Evolutionary conservation across 2,888 invertebrate genomes (phyloP).

Genomic region (Drosophila colorata): DNA sequence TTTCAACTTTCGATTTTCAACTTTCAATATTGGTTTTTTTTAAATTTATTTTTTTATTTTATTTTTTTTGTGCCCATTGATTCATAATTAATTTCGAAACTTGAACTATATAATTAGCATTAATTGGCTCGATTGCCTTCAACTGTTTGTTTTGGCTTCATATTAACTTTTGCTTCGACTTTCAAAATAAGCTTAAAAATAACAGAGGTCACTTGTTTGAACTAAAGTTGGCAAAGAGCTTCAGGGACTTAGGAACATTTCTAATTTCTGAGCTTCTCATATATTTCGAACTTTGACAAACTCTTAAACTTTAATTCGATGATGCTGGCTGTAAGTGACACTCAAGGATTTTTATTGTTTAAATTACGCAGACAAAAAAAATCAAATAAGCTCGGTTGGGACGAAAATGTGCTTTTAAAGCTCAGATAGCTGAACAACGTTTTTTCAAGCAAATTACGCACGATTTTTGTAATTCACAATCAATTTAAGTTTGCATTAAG

Average conservation of each 20-base stretch:
- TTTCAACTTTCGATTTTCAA: background rate
- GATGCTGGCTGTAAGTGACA: background rate
- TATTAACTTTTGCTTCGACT: constrained; percentile 5
- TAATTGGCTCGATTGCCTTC: constrained; percentile 35
- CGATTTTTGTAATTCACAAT: too few species aligned
- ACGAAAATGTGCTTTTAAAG: background rate
- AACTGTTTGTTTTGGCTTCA: constrained; percentile 1
- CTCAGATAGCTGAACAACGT: background rate
- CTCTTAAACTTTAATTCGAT: constrained; percentile 1
- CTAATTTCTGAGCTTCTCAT: background rate
- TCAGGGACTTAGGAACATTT: constrained; percentile 3
- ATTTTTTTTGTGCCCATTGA: background rate
- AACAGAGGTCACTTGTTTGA: constrained; percentile 8
- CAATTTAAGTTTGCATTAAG: too few species aligned
- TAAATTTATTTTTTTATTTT: background rate
- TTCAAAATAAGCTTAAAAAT: constrained; percentile 1
- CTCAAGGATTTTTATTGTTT: too few species aligned
- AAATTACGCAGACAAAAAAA: too few species aligned
- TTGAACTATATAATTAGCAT: constrained; percentile 30
- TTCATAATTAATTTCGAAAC: constrained; percentile 10
- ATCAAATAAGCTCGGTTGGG: background rate
- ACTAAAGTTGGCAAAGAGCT: background rate
- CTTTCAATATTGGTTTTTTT: constrained; percentile 13
- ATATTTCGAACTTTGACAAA: background rate
- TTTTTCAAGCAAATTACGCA: too few species aligned